These are phyloP conservation scores for Trachelus tabidus DNA, from an alignment of 2,888 invertebrate species.

Conservation along the genomic window DNA sequence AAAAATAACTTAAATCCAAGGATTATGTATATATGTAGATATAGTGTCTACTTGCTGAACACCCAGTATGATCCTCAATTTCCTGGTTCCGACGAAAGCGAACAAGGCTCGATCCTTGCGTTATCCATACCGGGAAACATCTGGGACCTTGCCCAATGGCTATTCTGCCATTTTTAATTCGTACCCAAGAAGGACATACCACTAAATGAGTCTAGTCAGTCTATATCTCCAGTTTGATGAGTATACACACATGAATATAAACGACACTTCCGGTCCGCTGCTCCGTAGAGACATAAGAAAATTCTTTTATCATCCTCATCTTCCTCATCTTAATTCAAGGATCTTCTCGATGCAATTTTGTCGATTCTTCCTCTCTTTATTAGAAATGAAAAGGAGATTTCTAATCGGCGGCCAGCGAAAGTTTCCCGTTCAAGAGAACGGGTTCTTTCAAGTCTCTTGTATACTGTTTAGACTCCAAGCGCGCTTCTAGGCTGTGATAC, in stretches of 20 bases:
- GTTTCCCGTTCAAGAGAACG: slow-evolving; percentile 26
- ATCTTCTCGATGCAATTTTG: background rate
- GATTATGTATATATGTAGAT: background rate
- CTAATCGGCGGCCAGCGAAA: slow-evolving; percentile 36
- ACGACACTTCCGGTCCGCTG: background rate
- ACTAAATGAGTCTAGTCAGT: background rate
- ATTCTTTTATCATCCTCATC: background rate
- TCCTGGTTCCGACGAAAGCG: slow-evolving; percentile 34
- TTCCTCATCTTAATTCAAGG: background rate
- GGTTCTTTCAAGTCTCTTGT: background rate
- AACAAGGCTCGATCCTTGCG: slow-evolving; percentile 44
- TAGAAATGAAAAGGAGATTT: slow-evolving; percentile 25
- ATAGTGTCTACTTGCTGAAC: background rate
- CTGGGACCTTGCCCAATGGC: slow-evolving; percentile 50
- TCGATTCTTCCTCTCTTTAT: slow-evolving; percentile 18
- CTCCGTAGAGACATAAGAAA: background rate
- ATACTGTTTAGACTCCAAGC: background rate
- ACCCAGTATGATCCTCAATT: slow-evolving; percentile 24
- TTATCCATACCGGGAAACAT: slow-evolving; percentile 44
- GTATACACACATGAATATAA: background rate
- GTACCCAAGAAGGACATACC: slow-evolving; percentile 1
- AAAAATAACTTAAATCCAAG: background rate
- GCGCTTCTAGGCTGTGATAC: background rate
- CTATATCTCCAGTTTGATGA: background rate
- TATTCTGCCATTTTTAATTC: slow-evolving; percentile 36